Conservation (phyloP, 2,888 invertebrate genomes). For the Volucella inanis region DNA sequence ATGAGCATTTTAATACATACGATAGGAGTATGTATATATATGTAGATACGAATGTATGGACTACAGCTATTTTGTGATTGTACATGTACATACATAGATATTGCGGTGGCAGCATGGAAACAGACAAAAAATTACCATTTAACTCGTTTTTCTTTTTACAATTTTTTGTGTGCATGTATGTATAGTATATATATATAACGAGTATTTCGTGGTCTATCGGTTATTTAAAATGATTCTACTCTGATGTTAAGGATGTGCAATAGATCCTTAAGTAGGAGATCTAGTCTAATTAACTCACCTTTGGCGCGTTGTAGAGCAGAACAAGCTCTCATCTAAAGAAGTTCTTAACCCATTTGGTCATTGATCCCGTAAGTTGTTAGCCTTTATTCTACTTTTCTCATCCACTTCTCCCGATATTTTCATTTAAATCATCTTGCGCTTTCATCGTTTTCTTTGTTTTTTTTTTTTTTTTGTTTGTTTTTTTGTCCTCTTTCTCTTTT, state of each 20-base stretch:
- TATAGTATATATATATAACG: not conserved
- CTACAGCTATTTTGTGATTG: no score
- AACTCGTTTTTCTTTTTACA: not conserved
- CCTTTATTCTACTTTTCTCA: constrained; percentile 20
- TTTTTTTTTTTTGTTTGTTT: not conserved
- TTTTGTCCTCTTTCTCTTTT: not conserved
- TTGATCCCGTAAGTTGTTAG: constrained; percentile 60
- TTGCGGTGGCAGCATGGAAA: no score
- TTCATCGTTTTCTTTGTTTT: constrained; percentile 14
- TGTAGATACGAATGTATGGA: not conserved
- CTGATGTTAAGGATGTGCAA: not conserved
- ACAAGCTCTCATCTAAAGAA: constrained; percentile 24
- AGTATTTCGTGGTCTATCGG: constrained; percentile 19
- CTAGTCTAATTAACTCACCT: constrained; percentile 47
- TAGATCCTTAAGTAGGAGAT: constrained; percentile 30
- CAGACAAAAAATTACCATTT: constrained; percentile 20
- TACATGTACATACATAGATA: no score
- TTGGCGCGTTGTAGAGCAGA: constrained; percentile 31
- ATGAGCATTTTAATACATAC: not conserved
- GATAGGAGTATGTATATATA: not conserved
- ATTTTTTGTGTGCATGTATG: constrained; percentile 15
- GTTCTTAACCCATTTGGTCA: constrained; percentile 66
- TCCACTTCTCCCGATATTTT: constrained; percentile 48
- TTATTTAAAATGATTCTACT: constrained; percentile 14
- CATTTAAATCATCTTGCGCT: constrained; percentile 50